Conservation (phyloP, 2,113 vertebrate genomes). For the Mesembrinibis cayennensis region DNA sequence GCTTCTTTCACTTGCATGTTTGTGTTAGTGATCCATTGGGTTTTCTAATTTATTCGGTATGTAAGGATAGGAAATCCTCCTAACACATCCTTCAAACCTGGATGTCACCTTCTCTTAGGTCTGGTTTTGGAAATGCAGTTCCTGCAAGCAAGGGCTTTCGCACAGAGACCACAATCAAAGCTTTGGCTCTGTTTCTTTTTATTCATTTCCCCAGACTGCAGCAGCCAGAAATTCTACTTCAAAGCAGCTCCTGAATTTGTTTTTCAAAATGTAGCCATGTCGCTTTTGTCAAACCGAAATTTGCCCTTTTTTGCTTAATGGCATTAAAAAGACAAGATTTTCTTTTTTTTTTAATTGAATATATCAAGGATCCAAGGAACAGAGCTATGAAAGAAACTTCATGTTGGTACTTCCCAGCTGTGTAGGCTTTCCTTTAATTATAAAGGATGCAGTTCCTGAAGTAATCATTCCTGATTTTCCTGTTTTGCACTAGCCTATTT, state of each 20-base stretch:
- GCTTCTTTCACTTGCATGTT: not conserved
- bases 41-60: not conserved
- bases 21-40: not conserved
- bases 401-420: not conserved
- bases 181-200: not conserved
- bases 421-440: constrained; percentile 46
- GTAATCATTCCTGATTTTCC: constrained; percentile 60
- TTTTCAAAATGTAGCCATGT: not conserved
- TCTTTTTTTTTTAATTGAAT: not conserved
- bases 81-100: not conserved
- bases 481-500: constrained; percentile 16
- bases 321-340: not conserved
- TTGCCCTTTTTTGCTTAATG: not conserved
- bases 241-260: not conserved
- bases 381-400: not conserved
- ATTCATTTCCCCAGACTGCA: not conserved
- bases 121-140: not conserved
- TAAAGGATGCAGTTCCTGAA: constrained; percentile 9
- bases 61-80: not conserved
- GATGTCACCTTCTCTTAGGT: not conserved
- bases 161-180: not conserved
- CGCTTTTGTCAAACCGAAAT: not conserved
- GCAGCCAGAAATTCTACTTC: not conserved
- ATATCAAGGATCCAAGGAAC: not conserved
- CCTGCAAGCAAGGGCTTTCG: not conserved